Percentiles rank a stretch among this genome's conserved stretches.
These are phyloP conservation scores for Acromyrmex echinatior DNA, from an alignment of 1,140 invertebrate genomes.

Conservation along the genomic window DNA sequence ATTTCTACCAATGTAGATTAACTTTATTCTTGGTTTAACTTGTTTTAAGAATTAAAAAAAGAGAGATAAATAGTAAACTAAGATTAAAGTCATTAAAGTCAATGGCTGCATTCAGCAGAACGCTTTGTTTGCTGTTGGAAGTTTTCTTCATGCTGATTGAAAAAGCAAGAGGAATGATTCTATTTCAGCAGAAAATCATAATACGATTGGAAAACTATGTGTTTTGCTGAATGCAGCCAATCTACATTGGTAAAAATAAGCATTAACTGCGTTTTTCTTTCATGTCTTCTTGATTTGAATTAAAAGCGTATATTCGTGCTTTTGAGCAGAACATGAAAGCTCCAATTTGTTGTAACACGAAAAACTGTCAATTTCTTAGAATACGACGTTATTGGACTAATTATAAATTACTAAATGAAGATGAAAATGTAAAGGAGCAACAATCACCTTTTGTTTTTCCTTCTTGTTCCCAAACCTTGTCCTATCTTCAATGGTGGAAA, in stretches of 20 bases:
- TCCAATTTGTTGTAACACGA: not conserved
- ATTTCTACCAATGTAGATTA: not conserved
- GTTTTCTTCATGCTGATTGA: too few relatives aligned
- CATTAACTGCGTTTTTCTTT: not conserved
- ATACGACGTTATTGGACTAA: conserved; percentile 78
- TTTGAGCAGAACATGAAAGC: not conserved
- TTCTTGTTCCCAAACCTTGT: conserved; percentile 77
- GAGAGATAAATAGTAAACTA: too few relatives aligned
- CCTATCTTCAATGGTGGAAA: conserved; percentile 76
- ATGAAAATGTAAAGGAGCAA: conserved; percentile 76
- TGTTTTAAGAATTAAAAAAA: too few relatives aligned
- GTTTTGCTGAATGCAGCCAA: too few relatives aligned
- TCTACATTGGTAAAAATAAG: not conserved
- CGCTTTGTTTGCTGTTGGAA: too few relatives aligned
- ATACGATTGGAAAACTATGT: too few relatives aligned
- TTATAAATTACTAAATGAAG: conserved; percentile 76
- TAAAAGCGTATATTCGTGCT: not conserved
- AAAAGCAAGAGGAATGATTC: too few relatives aligned
- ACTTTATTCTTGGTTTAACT: not conserved
- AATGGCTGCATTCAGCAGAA: too few relatives aligned
- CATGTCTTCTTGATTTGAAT: not conserved
- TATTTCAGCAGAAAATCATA: too few relatives aligned
- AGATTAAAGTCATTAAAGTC: too few relatives aligned
- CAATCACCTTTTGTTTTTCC: conserved; percentile 79
- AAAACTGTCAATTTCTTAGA: conserved; percentile 39